phyloP scores from a whole-genome alignment of 1,140 invertebrate species.

The Zaprionus ornatus region DNA sequence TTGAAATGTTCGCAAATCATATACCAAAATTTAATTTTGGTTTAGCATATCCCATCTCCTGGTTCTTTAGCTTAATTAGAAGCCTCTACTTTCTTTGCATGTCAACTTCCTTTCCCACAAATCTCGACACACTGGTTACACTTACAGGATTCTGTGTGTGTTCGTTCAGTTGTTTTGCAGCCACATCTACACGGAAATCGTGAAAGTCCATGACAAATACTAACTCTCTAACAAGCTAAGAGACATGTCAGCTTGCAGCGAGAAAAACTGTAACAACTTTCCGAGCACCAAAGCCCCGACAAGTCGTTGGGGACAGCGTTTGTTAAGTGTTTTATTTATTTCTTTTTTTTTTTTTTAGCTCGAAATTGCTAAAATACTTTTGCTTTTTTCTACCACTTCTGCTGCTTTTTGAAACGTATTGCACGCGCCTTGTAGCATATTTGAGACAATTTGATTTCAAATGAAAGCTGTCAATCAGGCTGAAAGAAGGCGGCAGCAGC shows the following conservation, averaged over 20 bases:
- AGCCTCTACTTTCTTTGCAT: too few species aligned
- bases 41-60: too few species aligned
- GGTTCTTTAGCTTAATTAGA: too few species aligned
- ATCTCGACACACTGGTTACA: too few species aligned
- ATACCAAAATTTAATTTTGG: too few species aligned
- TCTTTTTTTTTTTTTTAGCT: background rate
- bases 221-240: slow-evolving; percentile 44
- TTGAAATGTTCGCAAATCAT: too few species aligned
- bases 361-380: slow-evolving; percentile 69
- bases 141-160: slow-evolving; percentile 11
- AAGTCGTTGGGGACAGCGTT: slow-evolving; percentile 21
- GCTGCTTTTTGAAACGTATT: slow-evolving; percentile 27
- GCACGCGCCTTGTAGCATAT: slow-evolving; percentile 49
- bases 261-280: slow-evolving; percentile 63
- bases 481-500: slow-evolving; percentile 51
- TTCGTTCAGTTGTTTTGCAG: background rate
- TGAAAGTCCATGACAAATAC: slow-evolving; percentile 59
- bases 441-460: slow-evolving; percentile 76
- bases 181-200: slow-evolving; percentile 59
- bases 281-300: slow-evolving; percentile 53
- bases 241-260: slow-evolving; percentile 18
- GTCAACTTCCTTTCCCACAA: background rate
- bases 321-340: slow-evolving; percentile 30
- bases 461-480: slow-evolving; percentile 81
- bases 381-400: slow-evolving; percentile 45